Evolutionary conservation across 2,888 invertebrate genomes (phyloP), one percentile per base, ranked within the genome.

Genomic region (Byasa hedistus): DNA sequence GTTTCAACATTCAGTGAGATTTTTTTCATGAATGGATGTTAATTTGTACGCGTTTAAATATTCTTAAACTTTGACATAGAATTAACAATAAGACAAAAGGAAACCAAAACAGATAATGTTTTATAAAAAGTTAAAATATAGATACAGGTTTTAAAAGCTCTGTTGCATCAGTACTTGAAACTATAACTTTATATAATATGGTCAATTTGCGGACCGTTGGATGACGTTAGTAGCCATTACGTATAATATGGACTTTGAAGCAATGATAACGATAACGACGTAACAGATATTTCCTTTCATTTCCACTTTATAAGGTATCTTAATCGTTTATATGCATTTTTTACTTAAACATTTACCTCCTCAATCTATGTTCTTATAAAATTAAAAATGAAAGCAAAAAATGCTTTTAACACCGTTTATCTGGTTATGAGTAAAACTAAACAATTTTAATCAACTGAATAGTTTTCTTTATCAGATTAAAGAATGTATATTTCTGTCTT

Each of bases 191-290:
- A 48, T 48, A 32, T 32, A 56, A 55, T 48, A 65, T 54, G 27
- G 52, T 39, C 65, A 65, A 65, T 65, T 65, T 48, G 65, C 65
- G 21, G 44, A 12, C 54, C 27, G 59, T 39, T 22, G 39, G 65
- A 48, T 39, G 55, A 15, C 55, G 17, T 48, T 4, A 24, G 15
- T 27, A 55, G 19, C 59, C 59, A 54, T 60, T 65, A 65, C 59
- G 3, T 22, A 24, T 65, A 7, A 55, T 54, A 27, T 60, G 24
- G 22, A 39, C 39, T 58, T 59, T 59, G n/a, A 52, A 52, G 21
- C 52, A 21, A 21, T 12, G 52, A 21, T 52, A 52, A 52, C 52
- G 19, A 52, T n/a, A n/a, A 10, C 21, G 21, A 1, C 52, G 21
- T 5, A 10, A n/a, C 52, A 21, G 21, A 52, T 19, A 21, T 21